Base-by-base conservation (phyloP, 2,113 vertebrate genomes). In the Daboia siamensis region DNA sequence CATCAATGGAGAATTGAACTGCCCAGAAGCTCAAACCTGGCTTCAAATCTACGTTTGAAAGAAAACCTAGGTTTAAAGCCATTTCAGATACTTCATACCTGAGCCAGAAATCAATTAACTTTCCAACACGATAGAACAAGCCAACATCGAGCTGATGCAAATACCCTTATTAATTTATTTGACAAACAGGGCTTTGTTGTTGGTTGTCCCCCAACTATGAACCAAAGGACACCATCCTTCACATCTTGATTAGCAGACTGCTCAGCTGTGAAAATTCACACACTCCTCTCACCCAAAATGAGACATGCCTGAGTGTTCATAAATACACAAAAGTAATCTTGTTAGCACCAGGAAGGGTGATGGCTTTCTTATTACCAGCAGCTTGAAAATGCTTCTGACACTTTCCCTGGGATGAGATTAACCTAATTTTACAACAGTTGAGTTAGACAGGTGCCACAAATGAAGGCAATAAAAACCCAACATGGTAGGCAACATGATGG, bases 321-420 rank as follows among this genome's bases (percentile, higher is more conserved):
- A 97, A 97, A 96, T 94, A 96, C 87, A 93, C 94, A 96, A 97
- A 94, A 92, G 94, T 94, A 95, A 97, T 96, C 97, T 96, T 96
- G 94, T 97, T 97, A 97, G 97, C 96, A 96, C 95, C 94, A 95
- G 96, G 96, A 97, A 97, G 96, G 95, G 95, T 95, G 97, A 97
- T 94, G 95, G 97, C 95, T 96, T 97, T 95, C 94, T 97, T 96
- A 92, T 97, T 97, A 97, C 89, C 93, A 97, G 96, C 94, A 95
- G 94, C 96, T 97, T 96, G 95, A 94, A 98, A 97, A 97, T 95
- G 94, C 93, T 96, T 95, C 95, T 95, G 95, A 96, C 96, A 95
- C 96, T 97, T 97, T 97, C 97, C 95, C 95, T 93, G 97, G 95
- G 96, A 97, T 95, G 95, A 97, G 97, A 93, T 97, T 96, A 96